Evolutionary conservation across 2,113 vertebrate genomes (phyloP).

Genomic region (Cnemophilus loriae): DNA sequence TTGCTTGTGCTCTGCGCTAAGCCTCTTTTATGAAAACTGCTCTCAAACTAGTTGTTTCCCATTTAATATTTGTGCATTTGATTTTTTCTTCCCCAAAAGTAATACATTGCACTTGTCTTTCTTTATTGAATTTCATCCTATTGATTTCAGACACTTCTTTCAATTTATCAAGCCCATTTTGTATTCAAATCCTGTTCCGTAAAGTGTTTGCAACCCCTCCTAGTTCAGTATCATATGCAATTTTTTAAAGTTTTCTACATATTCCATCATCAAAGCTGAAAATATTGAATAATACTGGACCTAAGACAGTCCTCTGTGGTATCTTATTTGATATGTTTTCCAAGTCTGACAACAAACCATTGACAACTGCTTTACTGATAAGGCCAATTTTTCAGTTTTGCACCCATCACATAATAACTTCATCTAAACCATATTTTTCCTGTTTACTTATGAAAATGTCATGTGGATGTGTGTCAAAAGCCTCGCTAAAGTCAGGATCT

Average conservation of each 20-base stretch:
- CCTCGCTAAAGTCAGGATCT: constrained; percentile 11
- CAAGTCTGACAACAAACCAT: constrained; percentile 7
- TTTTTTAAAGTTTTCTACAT: neutral
- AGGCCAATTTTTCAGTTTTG: constrained; percentile 14
- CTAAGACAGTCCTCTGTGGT: neutral
- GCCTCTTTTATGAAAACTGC: neutral
- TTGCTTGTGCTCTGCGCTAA: neutral
- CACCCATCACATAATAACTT: constrained; percentile 15
- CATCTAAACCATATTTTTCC: constrained; percentile 17
- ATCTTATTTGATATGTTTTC: neutral
- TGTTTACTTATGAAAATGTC: constrained; percentile 46
- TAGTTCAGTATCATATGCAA: neutral
- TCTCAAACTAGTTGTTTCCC: neutral
- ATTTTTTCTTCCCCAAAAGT: neutral
- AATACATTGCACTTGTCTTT: neutral
- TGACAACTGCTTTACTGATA: neutral
- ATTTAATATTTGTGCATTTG: neutral
- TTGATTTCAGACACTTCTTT: neutral
- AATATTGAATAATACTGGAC: neutral
- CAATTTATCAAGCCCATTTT: neutral
- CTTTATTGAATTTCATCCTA: constrained; percentile 1
- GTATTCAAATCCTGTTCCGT: neutral
- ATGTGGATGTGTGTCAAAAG: constrained; percentile 29
- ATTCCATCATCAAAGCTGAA: neutral
- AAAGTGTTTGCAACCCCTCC: neutral